A percentile compares a stretch with the other conserved stretches of the same genome.
phyloP scores from a whole-genome alignment of 1,140 invertebrate genomes.

The Asbolus verrucosus region DNA sequence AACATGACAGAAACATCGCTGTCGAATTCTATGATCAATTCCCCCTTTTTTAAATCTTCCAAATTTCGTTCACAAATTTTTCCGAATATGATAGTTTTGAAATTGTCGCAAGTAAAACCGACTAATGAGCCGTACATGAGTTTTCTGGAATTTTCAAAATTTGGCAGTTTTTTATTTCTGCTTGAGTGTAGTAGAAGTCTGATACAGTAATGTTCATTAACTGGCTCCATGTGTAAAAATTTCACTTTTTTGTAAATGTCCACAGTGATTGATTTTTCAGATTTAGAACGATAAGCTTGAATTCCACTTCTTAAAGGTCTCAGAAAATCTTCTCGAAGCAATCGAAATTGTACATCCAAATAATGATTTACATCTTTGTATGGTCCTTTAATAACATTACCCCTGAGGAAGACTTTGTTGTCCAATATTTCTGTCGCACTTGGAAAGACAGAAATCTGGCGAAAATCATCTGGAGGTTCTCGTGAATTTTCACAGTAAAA shows the following conservation, averaged over 20 bases:
- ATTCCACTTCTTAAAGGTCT: slow-evolving; percentile 71
- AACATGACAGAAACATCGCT: slow-evolving; percentile 62
- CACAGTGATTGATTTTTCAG: slow-evolving; percentile 56
- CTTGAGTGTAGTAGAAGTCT: slow-evolving; percentile 52
- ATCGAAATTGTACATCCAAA: slow-evolving; percentile 80
- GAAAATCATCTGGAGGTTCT: slow-evolving; percentile 66
- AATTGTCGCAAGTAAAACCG: slow-evolving; percentile 76
- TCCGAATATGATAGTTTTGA: slow-evolving; percentile 75
- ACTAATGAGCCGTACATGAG: slow-evolving; percentile 81
- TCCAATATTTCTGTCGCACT: slow-evolving; percentile 62
- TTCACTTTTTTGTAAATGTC: slow-evolving; percentile 55
- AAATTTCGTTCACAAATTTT: slow-evolving; percentile 72
- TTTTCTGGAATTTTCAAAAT: slow-evolving; percentile 67
- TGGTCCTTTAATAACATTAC: slow-evolving; percentile 72
- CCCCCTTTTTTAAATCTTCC: slow-evolving; percentile 66
- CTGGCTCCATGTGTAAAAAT: slow-evolving; percentile 49
- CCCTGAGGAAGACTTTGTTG: background rate
- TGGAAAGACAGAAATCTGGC: slow-evolving; percentile 66
- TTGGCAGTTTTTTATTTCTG: slow-evolving; percentile 51
- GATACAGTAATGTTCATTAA: slow-evolving; percentile 53
- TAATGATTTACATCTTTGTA: slow-evolving; percentile 78
- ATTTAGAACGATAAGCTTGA: slow-evolving; percentile 59
- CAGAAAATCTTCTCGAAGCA: slow-evolving; percentile 82
- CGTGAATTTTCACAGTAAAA: slow-evolving; percentile 53
- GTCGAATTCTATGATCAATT: slow-evolving; percentile 67